Evolutionary conservation across 1,140 invertebrate genomes (phyloP), one percentile per base, ranked within the genome.

Genomic region (Papilio aristodemus): DNA sequence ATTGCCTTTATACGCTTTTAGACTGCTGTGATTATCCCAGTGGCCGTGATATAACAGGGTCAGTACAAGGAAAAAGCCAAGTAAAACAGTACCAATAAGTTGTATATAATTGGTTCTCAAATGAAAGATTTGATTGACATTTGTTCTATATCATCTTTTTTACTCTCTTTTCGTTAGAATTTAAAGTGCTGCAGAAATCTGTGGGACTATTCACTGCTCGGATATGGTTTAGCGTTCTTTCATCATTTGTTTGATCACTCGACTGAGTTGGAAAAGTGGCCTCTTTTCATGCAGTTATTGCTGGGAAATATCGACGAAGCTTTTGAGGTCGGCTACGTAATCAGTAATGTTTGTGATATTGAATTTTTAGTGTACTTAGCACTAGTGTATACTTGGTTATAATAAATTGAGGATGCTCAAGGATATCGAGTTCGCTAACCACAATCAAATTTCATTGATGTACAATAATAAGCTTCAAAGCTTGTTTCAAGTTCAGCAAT

Each of bases 231-330:
- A 54, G 17, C 17, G 46, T 54, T 54, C 46, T 54, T 54, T 54
- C 46, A 54, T 54, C 19, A 54, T 62, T 62, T 37, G 27, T 62
- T 62, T 37, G 27, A 62, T 62, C 32, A 38, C 14, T 62, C 36
- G 59, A 62, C 19, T 54, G 46, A 54, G 10, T 54, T 10, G 14
- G 46, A 8, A 54, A 54, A 54, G 46, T 54, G 46, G 46, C 9
- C 46, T 14, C 41, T n/a, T 54, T 54, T 54, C 22, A 54, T 22
- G 46, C 46, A 46, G 43, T 46, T 46, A 46, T 46, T 46, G 43
- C 43, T 14, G 17, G 19, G 43, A 46, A 17, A 46, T 46, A 46
- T 46, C n/a, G n/a, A 32, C 46, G 19, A 54, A 54, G 46, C 46
- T 54, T 54, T 54, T 22, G 46, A 54, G 17, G 19, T 54, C 46